Base-by-base conservation (phyloP, 2,113 vertebrate genomes). In the Rissa tridactyla region DNA sequence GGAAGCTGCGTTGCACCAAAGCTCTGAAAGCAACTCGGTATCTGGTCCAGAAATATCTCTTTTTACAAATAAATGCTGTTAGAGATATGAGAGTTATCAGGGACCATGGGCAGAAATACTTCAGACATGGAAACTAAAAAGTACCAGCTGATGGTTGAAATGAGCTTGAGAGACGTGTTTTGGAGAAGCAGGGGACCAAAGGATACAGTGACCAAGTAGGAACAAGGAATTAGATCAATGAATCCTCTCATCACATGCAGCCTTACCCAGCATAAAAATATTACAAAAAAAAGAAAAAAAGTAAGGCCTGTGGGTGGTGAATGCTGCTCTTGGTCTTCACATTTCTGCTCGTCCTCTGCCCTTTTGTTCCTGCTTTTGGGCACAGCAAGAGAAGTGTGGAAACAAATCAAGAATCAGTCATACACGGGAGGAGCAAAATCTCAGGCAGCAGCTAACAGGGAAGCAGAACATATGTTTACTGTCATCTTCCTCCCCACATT, bases 291-390 rank as follows among this genome's bases (percentile, higher is more conserved):
- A 40, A 23, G 36, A 64, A 23, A 58, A 64, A 55, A 75, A 94
- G 27, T 36, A 36, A 85, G 49, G 57, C 49, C 61, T 77, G 89
- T 96, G 78, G 84, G 84, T 82, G 66, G 84, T 72, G 52, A 94
- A 85, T n/a, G n/a, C n/a, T 75, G 61, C 82, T 85, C 78, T 89
- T 55, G 61, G 55, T 89, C 84, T 91, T 87, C 87, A 85, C 47
- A 61, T 96, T 89, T 71, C 77, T 91, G 61, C 60, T 82, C 42
- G 42, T 91, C 55, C 61, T 79, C 68, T 92, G 94, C 91, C 87
- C 93, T 96, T 96, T 96, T 94, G 89, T 96, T 96, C 90, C 62
- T 80, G 89, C 57, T 87, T 79, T 87, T 69, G 89, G 94, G 94
- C 90, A 92, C 90, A 96, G 93, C 61, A 72, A 87, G 86, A 76